Percentiles rank a stretch among this genome's conserved stretches.
phyloP scores from a whole-genome alignment of 1,140 invertebrate genomes.

The Chironomus tepperi region DNA sequence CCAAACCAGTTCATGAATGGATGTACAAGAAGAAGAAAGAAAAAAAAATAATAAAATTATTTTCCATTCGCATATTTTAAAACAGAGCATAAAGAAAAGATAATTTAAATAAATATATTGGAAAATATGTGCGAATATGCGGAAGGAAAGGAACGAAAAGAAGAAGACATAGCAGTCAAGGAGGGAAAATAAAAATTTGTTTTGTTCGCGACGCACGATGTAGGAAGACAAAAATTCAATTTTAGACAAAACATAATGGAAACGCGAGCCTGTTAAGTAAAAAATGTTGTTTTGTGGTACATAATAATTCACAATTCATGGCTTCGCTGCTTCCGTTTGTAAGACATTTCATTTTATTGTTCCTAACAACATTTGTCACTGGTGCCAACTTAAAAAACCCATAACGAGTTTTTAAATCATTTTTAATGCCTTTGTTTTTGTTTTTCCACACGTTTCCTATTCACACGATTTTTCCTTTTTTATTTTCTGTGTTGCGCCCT shows the following conservation, averaged over 20 bases:
- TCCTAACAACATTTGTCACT: conserved; percentile 1
- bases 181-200: too few relatives aligned
- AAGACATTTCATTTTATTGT: conserved; percentile 9
- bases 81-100: not conserved
- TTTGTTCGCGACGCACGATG: too few relatives aligned
- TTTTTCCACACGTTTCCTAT: not conserved
- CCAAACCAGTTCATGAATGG: too few relatives aligned
- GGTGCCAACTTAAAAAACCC: not conserved
- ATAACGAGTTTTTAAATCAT: conserved; percentile 14
- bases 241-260: not conserved
- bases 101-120: conserved; percentile 15
- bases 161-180: not conserved
- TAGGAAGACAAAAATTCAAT: conserved; percentile 7
- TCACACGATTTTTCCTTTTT: not conserved
- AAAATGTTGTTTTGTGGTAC: conserved; percentile 13
- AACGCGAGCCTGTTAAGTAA: not conserved
- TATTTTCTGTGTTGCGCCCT: not conserved
- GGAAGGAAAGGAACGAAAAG: not conserved
- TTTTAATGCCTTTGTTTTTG: conserved; percentile 3
- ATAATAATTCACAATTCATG: conserved; percentile 8
- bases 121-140: conserved; percentile 7
- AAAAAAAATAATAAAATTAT: too few relatives aligned
- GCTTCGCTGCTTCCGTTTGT: not conserved
- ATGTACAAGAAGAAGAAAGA: too few relatives aligned
- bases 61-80: too few relatives aligned